A percentile compares a stretch with the other conserved stretches of the same genome.
Conservation (phyloP, 2,888 invertebrate species). For the Drosophila buzzatii region DNA sequence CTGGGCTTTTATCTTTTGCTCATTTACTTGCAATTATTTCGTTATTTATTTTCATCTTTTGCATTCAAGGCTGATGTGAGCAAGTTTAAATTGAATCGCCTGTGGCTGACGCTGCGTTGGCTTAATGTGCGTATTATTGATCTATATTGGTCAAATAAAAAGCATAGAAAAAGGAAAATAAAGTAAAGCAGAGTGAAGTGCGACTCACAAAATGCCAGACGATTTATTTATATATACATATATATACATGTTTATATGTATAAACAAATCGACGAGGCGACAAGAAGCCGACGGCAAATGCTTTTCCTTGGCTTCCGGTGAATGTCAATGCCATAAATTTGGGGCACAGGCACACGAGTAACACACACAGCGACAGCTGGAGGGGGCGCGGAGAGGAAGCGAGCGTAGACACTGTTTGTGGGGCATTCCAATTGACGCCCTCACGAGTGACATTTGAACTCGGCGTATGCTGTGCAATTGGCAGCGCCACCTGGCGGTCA, state of each 20-base stretch:
- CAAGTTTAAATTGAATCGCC: conserved; percentile 41
- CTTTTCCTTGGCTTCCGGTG: conserved; percentile 78
- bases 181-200: conserved; percentile 32
- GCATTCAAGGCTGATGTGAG: not conserved
- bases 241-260: not conserved
- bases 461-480: conserved; percentile 39
- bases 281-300: conserved; percentile 72
- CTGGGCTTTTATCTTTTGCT: not conserved
- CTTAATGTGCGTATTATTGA: conserved; percentile 53
- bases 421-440: conserved; percentile 10
- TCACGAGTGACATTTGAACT: conserved; percentile 39
- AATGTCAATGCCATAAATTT: conserved; percentile 78
- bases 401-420: conserved; percentile 28
- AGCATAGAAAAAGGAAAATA: conserved; percentile 2
- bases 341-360: conserved; percentile 53
- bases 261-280: conserved; percentile 42
- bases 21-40: conserved; percentile 4
- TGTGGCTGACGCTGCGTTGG: conserved; percentile 30
- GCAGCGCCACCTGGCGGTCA: conserved; percentile 63
- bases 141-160: conserved; percentile 32
- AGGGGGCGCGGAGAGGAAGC: conserved; percentile 8
- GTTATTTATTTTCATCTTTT: not conserved
- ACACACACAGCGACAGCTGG: conserved; percentile 17
- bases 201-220: conserved; percentile 59
- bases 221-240: conserved; percentile 10